Evolutionary conservation across 2,797 vertebrate genomes (phyloP).

Genomic region (Rhabdophis nuchalis): DNA sequence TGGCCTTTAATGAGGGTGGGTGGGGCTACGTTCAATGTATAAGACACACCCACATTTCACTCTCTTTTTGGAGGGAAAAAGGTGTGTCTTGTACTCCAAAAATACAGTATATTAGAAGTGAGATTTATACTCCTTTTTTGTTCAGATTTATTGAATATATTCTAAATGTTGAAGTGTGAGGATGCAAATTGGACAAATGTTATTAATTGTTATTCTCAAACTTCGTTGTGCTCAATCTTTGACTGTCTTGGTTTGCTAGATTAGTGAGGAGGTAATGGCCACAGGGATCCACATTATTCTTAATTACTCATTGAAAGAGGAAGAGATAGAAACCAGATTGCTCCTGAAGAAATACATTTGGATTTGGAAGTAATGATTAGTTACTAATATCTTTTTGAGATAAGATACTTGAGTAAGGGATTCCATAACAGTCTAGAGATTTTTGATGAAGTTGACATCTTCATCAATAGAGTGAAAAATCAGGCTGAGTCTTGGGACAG

Average conservation of each 20-base stretch:
- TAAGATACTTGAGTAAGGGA: background rate
- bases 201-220: background rate
- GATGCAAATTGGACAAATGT: background rate
- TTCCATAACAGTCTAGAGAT: background rate
- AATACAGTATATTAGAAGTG: background rate
- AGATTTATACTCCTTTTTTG: background rate
- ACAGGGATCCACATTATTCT: background rate
- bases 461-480: background rate
- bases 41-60: too few relatives aligned
- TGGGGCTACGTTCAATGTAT: too few relatives aligned
- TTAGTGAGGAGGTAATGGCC: background rate
- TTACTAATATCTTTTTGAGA: background rate
- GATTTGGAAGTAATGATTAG: background rate
- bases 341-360: background rate
- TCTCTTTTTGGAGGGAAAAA: too few relatives aligned
- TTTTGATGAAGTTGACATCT: background rate
- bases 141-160: background rate
- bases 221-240: background rate
- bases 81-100: too few relatives aligned
- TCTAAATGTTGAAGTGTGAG: background rate
- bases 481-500: background rate
- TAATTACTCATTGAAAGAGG: background rate
- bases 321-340: background rate
- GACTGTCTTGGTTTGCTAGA: background rate
- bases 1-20: too few relatives aligned